These are phyloP conservation scores for Oryzias woworae DNA, from an alignment of 2,113 vertebrate species.

Conservation along the genomic window DNA sequence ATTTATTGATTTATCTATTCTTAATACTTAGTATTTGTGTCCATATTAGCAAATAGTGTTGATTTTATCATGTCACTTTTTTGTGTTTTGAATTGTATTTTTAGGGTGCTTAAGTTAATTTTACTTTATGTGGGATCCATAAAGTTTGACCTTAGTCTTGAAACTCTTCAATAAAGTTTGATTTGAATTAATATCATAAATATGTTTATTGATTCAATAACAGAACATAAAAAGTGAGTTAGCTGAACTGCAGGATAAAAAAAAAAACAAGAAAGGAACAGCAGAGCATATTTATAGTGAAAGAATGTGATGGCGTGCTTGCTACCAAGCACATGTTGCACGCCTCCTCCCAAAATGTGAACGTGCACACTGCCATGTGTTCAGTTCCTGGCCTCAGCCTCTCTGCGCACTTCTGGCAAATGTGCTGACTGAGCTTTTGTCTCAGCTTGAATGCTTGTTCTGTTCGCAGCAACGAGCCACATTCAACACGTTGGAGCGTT, in stretches of 20 bases:
- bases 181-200: no score
- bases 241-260: constrained; percentile 2
- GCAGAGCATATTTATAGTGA: constrained; percentile 25
- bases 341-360: constrained; percentile 29
- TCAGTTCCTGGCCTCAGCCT: constrained; percentile 14
- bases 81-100: no score
- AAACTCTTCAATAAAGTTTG: no score
- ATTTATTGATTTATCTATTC: no score
- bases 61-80: no score
- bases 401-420: constrained; percentile 8
- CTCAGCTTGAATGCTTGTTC: constrained; percentile 18
- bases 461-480: constrained; percentile 31
- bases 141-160: no score
- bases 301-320: constrained; percentile 33
- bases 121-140: no score
- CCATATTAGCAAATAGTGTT: no score
- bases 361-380: constrained; percentile 52
- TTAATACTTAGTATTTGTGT: no score
- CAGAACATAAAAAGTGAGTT: neutral
- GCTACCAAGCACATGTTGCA: constrained; percentile 24
- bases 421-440: constrained; percentile 47
- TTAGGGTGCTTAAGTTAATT: no score
- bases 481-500: constrained; percentile 42
- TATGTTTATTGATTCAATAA: no score
- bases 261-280: neutral